These are phyloP conservation scores for Stercorarius parasiticus DNA, from an alignment of 2,113 vertebrate species.

Conservation along the genomic window DNA sequence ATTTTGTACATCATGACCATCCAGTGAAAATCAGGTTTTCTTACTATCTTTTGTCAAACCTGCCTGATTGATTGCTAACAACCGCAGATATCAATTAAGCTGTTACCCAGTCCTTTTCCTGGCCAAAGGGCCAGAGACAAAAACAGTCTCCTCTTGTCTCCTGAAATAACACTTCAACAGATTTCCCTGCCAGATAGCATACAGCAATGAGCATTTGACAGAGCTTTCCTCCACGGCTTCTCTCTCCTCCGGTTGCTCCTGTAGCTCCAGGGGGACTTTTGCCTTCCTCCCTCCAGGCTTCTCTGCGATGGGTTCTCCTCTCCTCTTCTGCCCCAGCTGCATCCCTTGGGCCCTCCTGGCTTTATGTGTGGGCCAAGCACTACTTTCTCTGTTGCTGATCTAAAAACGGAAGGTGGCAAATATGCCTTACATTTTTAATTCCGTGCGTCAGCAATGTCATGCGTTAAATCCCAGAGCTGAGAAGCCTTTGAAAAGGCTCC, in stretches of 20 bases:
- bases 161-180: background rate
- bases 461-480: background rate
- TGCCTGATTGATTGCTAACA: background rate
- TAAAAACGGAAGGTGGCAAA: background rate
- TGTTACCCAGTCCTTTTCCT: background rate
- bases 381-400: background rate
- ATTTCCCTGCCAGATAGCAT: background rate
- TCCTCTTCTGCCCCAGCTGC: background rate
- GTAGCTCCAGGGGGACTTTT: background rate
- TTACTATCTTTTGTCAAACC: background rate
- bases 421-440: background rate
- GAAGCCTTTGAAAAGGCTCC: constrained; percentile 12
- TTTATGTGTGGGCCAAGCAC: background rate
- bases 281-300: rapidly evolving
- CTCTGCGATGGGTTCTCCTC: background rate
- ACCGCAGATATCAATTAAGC: background rate
- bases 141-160: background rate
- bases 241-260: background rate
- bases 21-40: background rate
- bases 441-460: background rate
- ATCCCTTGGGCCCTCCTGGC: background rate
- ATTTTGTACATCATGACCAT: background rate
- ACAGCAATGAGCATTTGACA: background rate
- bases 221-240: background rate
- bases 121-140: background rate